Percentiles rank a stretch among this genome's conserved stretches.
phyloP scores from a whole-genome alignment of 1,140 invertebrate species.

The Akabosia matsudoensis region DNA sequence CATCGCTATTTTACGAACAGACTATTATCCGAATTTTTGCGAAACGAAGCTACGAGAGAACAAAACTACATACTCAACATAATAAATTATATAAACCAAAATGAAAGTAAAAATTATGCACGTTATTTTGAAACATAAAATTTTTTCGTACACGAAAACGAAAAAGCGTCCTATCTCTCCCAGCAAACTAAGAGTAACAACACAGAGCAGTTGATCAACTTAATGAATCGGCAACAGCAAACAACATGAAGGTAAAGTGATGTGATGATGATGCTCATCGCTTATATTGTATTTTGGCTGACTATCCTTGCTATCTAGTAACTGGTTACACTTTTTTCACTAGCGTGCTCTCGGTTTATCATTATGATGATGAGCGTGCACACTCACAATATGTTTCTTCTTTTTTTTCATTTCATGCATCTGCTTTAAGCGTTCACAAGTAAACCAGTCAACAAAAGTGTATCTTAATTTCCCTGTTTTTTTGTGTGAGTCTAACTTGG shows the following conservation, averaged over 20 bases:
- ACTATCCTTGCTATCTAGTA: not conserved
- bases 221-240: constrained; percentile 24
- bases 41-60: too few species aligned
- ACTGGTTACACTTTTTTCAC: not conserved
- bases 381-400: too few species aligned
- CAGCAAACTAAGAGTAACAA: constrained; percentile 20
- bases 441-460: too few species aligned
- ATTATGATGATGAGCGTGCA: too few species aligned
- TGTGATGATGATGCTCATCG: constrained; percentile 6
- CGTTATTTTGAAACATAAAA: constrained; percentile 7
- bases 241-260: constrained; percentile 15
- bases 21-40: too few species aligned
- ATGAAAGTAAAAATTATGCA: constrained; percentile 3
- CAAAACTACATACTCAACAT: not conserved
- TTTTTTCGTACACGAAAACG: too few species aligned
- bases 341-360: too few species aligned
- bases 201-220: constrained; percentile 11
- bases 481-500: too few species aligned
- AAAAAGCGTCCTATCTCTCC: constrained; percentile 14
- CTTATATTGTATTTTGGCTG: not conserved
- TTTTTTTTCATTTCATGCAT: too few species aligned
- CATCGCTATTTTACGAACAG: too few species aligned
- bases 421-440: too few species aligned
- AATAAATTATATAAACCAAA: not conserved
- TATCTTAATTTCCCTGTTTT: too few species aligned